phyloP scores from a whole-genome alignment of 2,113 vertebrate species.

The Pantherophis guttatus region DNA sequence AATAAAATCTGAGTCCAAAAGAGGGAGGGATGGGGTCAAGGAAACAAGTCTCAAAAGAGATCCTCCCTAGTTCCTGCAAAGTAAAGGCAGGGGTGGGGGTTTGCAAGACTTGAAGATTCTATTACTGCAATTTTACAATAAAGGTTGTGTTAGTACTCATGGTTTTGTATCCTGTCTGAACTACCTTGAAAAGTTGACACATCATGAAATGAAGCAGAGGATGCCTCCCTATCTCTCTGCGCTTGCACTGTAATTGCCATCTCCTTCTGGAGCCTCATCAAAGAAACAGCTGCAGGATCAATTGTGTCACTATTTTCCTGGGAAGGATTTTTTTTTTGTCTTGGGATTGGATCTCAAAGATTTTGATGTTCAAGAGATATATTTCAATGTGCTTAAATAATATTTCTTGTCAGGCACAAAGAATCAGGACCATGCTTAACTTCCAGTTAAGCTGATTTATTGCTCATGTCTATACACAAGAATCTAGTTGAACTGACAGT shows the following conservation, averaged over 20 bases:
- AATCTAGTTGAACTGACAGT: background rate
- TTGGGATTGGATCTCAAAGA: background rate
- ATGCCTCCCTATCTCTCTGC: background rate
- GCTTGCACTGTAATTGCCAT: background rate
- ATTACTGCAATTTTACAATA: background rate
- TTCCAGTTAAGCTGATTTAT: background rate
- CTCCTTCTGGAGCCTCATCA: background rate
- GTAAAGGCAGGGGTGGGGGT: background rate
- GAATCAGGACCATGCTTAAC: background rate
- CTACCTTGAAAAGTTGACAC: background rate
- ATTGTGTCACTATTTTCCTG: background rate
- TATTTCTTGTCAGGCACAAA: background rate
- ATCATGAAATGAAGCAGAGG: background rate
- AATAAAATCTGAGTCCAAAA: background rate
- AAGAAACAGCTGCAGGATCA: background rate
- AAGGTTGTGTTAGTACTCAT: background rate
- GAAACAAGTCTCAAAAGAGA: background rate
- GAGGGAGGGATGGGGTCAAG: background rate
- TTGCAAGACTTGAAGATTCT: background rate
- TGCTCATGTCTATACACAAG: background rate
- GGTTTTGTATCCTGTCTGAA: background rate
- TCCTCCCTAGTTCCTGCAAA: background rate
- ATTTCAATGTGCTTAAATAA: background rate
- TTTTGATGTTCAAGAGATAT: background rate
- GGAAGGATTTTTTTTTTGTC: background rate